phyloP scores from a whole-genome alignment of 2,888 invertebrate species.

The Tipula helvola region DNA sequence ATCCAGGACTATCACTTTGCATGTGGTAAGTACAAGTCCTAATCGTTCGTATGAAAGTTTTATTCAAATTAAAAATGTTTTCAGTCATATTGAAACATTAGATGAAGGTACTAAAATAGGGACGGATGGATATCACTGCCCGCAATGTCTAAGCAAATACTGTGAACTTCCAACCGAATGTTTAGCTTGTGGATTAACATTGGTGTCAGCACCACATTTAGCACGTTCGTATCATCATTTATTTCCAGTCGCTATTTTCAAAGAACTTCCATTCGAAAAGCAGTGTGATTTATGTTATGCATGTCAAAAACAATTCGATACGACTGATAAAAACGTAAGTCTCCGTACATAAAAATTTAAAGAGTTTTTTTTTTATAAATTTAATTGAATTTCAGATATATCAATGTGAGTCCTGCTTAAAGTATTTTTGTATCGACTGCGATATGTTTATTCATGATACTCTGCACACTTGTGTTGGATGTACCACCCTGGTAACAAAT shows the following conservation, averaged over 20 bases:
- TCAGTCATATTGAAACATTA: conserved; percentile 66
- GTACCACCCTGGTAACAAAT: conserved; percentile 49
- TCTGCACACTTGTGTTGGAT: conserved; percentile 93
- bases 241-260: conserved; percentile 80
- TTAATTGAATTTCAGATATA: conserved; percentile 47
- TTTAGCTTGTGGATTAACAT: conserved; percentile 83
- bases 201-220: conserved; percentile 95
- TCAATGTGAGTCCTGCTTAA: conserved; percentile 64
- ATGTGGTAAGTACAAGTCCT: conserved; percentile 57
- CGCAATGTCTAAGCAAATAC: conserved; percentile 96
- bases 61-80: background rate
- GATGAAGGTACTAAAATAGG: conserved; percentile 55
- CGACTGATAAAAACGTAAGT: conserved; percentile 45
- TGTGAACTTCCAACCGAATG: conserved; percentile 98
- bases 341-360: conserved; percentile 33
- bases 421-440: conserved; percentile 86
- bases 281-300: conserved; percentile 53
- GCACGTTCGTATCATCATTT: conserved; percentile 96
- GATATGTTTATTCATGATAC: conserved; percentile 89
- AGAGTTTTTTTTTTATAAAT: conserved; percentile 30
- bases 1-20: conserved; percentile 72
- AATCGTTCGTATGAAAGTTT: background rate
- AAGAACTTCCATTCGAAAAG: conserved; percentile 52
- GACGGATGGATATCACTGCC: conserved; percentile 73
- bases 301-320: conserved; percentile 56